Evolutionary conservation across 1,140 invertebrate genomes (phyloP).

Genomic region (Octopus sinensis): DNA sequence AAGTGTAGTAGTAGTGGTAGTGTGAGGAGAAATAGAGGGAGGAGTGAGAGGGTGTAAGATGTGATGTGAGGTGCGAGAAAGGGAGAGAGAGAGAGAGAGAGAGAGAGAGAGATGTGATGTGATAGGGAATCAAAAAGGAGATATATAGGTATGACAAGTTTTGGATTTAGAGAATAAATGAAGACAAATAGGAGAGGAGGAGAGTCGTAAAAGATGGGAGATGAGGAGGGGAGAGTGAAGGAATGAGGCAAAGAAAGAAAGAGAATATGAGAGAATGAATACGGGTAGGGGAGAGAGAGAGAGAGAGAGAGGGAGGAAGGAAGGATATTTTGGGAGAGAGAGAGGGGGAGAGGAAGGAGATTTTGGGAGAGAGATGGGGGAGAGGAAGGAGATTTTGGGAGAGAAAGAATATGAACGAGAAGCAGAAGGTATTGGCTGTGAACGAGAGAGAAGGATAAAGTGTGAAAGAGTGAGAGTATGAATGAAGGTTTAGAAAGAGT

Average conservation of each 20-base stretch:
- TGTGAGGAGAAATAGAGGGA: background rate
- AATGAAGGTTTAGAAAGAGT: background rate
- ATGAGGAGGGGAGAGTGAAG: background rate
- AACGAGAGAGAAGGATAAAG: background rate
- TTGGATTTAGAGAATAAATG: background rate
- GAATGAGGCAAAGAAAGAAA: background rate
- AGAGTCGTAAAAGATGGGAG: background rate
- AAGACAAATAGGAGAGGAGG: background rate
- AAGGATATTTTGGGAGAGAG: constrained; percentile 1
- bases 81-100: background rate
- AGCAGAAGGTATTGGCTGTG: constrained; percentile 12
- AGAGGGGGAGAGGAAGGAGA: constrained; percentile 9
- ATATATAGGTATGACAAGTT: background rate
- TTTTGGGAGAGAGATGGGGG: constrained; percentile 12
- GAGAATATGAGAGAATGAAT: background rate
- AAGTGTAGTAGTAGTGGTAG: background rate
- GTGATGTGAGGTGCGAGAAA: background rate
- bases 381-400: constrained; percentile 8
- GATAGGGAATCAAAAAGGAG: background rate
- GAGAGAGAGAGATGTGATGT: background rate
- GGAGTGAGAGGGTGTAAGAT: background rate
- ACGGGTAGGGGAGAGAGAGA: background rate
- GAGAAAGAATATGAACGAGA: constrained; percentile 13
- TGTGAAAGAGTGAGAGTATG: background rate
- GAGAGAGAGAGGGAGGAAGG: constrained; percentile 7